Conservation (phyloP, 2,888 invertebrate genomes). For the Drosophila atripex region DNA sequence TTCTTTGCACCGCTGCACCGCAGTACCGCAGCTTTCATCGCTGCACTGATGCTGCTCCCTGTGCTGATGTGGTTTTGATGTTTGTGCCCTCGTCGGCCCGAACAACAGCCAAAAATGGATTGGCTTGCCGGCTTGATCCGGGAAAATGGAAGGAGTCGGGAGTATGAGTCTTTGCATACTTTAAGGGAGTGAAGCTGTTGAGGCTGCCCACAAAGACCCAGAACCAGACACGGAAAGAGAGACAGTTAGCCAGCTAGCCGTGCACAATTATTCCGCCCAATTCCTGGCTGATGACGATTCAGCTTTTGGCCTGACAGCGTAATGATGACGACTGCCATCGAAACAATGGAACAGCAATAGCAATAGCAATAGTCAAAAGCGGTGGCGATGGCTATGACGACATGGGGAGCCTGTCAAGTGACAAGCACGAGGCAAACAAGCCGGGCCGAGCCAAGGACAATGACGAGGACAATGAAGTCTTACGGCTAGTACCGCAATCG, state of each 20-base stretch:
- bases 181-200: conserved; percentile 53
- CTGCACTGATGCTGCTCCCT: conserved; percentile 17
- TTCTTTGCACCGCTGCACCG: conserved; percentile 29
- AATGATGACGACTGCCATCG: conserved; percentile 66
- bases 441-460: conserved; percentile 55
- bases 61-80: conserved; percentile 76
- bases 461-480: conserved; percentile 63
- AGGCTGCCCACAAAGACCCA: conserved; percentile 43
- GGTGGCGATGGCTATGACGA: conserved; percentile 4
- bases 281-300: conserved; percentile 60
- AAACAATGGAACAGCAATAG: conserved; percentile 52
- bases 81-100: conserved; percentile 55
- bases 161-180: conserved; percentile 36
- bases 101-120: conserved; percentile 37
- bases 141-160: conserved; percentile 3
- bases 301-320: conserved; percentile 58
- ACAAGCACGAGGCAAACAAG: conserved; percentile 69
- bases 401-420: conserved; percentile 62
- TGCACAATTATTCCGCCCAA: conserved; percentile 42
- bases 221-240: conserved; percentile 20
- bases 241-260: conserved; percentile 24
- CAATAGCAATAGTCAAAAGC: conserved; percentile 13
- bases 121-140: conserved; percentile 15
- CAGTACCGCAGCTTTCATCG: conserved; percentile 34
- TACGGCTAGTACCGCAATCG: conserved; percentile 39